These are phyloP conservation scores for Ciconia stormi DNA, from an alignment of 2,113 vertebrate genomes.

Conservation along the genomic window DNA sequence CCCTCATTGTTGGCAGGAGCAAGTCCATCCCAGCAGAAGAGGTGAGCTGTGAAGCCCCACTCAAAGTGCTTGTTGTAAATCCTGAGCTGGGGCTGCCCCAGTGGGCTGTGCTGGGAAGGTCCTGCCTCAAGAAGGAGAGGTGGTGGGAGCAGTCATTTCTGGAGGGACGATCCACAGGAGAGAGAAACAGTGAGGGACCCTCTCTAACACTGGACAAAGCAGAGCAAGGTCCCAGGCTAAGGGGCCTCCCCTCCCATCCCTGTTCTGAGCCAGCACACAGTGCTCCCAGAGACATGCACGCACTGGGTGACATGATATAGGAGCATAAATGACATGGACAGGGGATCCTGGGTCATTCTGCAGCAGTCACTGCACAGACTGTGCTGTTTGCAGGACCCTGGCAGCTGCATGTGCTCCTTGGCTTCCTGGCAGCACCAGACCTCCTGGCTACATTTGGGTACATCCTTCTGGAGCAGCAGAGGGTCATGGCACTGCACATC, in stretches of 20 bases:
- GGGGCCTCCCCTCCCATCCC: background rate
- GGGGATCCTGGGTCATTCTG: background rate
- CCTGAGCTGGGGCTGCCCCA: background rate
- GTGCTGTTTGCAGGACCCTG: background rate
- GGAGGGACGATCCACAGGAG: background rate
- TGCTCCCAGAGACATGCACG: background rate
- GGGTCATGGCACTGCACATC: background rate
- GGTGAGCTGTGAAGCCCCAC: background rate
- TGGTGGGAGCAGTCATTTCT: background rate
- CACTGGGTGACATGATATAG: background rate
- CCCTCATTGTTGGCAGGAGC: background rate
- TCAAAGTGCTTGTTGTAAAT: background rate
- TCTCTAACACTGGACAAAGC: background rate
- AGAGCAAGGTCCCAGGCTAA: background rate
- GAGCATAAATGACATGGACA: background rate
- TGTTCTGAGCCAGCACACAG: background rate
- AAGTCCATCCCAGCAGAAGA: background rate
- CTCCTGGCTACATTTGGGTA: background rate
- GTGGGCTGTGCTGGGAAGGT: background rate
- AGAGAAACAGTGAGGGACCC: background rate
- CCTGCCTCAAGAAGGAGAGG: background rate
- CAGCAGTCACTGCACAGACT: background rate
- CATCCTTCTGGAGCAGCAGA: background rate
- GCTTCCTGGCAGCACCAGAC: background rate
- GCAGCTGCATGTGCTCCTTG: background rate